Base-by-base conservation (phyloP, 2,888 invertebrate species). In the Synanthedon tipuliformis region DNA sequence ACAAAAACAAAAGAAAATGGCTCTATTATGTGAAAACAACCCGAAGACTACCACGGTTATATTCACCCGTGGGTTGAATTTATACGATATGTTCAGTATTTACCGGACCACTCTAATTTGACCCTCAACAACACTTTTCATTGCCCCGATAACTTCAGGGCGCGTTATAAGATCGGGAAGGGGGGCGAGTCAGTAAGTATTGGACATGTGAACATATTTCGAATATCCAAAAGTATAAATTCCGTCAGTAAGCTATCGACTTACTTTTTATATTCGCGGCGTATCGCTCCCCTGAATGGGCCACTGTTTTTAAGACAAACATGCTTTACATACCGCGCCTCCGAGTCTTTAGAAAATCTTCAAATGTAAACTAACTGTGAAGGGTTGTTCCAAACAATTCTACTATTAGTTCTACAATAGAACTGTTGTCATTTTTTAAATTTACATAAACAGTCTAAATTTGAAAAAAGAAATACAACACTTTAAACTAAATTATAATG, bases 11-110 rank as follows among this genome's bases (percentile, higher is more conserved):
- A 86, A 85, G 85, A 80, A 86, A 85, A 87, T 84, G 77, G 82
- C 81, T 85, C 84, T 84, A 87, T 87, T 86, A 86, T 87, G 85
- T 86, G 87, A 86, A 86, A 87, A 87, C 86, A 87, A 83, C 77
- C 78, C 78, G 71, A 74, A 79, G 78, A 83, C 81, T 81, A 81
- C 75, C 74, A 74, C 81, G 78, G 81, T 83, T 85, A 83, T 86
- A 80, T 78, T 82, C 78, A 75, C 82, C 85, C 84, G 84, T 82
- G 84, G 84, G 78, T 78, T 76, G 86, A 85, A 85, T 87, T 82
- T 82, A 84, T 85, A 83, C 85, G 84, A 81, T 82, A 81, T 81
- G 79, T 78, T 81, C 82, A 73, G 71, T 73, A 76, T 75, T 73
- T 73, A 72, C 66, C 64, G 61, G 65, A 62, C 83, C 84, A 80